Conservation (phyloP, 2,113 vertebrate genomes). For the Okapia johnstoni region DNA sequence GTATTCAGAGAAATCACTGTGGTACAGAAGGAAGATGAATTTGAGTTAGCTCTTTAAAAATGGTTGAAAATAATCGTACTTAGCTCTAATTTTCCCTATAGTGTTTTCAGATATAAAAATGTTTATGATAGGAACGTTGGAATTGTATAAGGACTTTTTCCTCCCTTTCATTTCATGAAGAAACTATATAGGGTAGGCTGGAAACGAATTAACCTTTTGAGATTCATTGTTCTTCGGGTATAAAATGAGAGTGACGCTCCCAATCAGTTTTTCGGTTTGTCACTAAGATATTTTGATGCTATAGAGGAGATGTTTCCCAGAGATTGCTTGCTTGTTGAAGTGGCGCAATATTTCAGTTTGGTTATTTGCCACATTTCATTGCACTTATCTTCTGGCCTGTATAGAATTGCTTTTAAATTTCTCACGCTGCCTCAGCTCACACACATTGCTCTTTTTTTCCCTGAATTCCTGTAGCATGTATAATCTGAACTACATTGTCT, state of each 20-base stretch:
- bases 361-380: background rate
- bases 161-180: background rate
- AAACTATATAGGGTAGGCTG: background rate
- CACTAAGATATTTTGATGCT: background rate
- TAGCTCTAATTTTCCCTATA: background rate
- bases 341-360: background rate
- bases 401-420: slow-evolving; percentile 26
- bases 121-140: background rate
- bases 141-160: background rate
- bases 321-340: background rate
- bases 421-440: background rate
- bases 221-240: background rate
- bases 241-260: slow-evolving; percentile 9
- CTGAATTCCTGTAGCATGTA: background rate
- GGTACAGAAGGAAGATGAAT: background rate
- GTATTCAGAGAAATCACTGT: slow-evolving; percentile 10
- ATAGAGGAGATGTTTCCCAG: background rate
- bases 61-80: slow-evolving; percentile 15
- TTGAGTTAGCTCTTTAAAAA: slow-evolving; percentile 41
- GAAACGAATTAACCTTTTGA: background rate
- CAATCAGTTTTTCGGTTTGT: background rate
- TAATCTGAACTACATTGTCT: background rate
- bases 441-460: background rate
- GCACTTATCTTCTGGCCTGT: background rate
- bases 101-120: background rate